phyloP scores from a whole-genome alignment of 2,113 vertebrate genomes.

The Rhipidura dahli region DNA sequence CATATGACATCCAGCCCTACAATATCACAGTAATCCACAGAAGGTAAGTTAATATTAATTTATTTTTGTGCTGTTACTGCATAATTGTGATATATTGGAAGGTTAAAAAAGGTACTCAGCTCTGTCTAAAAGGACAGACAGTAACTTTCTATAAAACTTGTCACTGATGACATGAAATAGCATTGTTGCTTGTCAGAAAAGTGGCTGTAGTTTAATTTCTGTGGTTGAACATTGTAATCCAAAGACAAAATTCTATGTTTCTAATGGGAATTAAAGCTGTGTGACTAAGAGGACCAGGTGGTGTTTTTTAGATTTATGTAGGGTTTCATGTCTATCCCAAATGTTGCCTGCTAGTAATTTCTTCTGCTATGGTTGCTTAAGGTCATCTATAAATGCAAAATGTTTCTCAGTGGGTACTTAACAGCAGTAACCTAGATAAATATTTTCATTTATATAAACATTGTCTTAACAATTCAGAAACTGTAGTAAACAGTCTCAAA shows the following conservation, averaged over 20 bases:
- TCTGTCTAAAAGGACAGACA: neutral
- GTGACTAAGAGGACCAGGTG: neutral
- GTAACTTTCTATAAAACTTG: neutral
- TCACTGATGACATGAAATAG: neutral
- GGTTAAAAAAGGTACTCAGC: neutral
- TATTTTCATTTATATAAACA: conserved; percentile 62
- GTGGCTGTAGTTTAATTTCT: neutral
- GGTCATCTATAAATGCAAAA: conserved; percentile 48
- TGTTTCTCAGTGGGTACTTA: conserved; percentile 10
- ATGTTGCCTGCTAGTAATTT: conserved; percentile 28
- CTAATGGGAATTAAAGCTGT: neutral
- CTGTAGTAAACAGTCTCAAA: conserved; percentile 55
- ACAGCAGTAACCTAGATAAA: conserved; percentile 62
- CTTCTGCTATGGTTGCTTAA: conserved; percentile 35
- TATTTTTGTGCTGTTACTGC: neutral
- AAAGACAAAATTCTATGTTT: neutral
- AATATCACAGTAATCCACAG: neutral
- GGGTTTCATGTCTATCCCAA: neutral
- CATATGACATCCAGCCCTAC: neutral
- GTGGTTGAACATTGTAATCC: neutral
- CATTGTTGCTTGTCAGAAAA: neutral
- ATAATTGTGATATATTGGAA: neutral
- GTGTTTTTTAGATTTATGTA: conserved; percentile 32
- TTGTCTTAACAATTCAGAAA: conserved; percentile 57
- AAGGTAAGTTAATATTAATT: neutral